Evolutionary conservation across 2,113 vertebrate species (phyloP), one percentile per base, ranked within the genome.

Genomic region (Tyto alba): DNA sequence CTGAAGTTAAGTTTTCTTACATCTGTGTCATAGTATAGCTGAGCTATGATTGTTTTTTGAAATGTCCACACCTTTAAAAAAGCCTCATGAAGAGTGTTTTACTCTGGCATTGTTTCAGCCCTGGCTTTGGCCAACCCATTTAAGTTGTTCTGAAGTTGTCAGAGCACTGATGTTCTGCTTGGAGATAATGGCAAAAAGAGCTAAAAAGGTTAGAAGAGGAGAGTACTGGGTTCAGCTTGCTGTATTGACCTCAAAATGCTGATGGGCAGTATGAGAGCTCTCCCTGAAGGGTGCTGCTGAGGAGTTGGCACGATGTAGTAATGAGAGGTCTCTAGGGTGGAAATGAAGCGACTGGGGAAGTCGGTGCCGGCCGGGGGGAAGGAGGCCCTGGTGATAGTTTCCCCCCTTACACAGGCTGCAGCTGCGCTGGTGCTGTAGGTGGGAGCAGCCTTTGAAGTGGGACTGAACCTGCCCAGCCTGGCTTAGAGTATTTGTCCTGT

Each of bases 171-270:
- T 52, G 47, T 26, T 75, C 29, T 57, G 76, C 57, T 16, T 48
- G 40, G 41, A 64, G 55, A 16, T 5, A 17, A 40, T 34, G n/a
- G 56, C 41, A 53, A 53, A 57, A 40, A 47, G 43, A 52, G 74
- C 36, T 57, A 5, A 64, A 40, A n/a, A 52, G n/a, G 17, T 38
- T 18, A 32, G 53, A 26, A 20, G 48, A 71, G 38, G 43, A 16
- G 38, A 34, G 22, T 0, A 0, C 4, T 15, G 52, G 36, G 21
- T 66, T 48, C 55, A 19, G 30, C 45, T 10, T 40, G n/a, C n/a
- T 40, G 9, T 4, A 22, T 11, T 8, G 21, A 11, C 38, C 55
- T n/a, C 12, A 2, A 3, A 21, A 23, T 7, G 45, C 62, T 47
- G 19, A 2, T 19, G 16, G 69, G 45, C 27, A 9, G 32, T 2